phyloP scores from a whole-genome alignment of 2,888 invertebrate genomes.

The Stegophylla sp. region DNA sequence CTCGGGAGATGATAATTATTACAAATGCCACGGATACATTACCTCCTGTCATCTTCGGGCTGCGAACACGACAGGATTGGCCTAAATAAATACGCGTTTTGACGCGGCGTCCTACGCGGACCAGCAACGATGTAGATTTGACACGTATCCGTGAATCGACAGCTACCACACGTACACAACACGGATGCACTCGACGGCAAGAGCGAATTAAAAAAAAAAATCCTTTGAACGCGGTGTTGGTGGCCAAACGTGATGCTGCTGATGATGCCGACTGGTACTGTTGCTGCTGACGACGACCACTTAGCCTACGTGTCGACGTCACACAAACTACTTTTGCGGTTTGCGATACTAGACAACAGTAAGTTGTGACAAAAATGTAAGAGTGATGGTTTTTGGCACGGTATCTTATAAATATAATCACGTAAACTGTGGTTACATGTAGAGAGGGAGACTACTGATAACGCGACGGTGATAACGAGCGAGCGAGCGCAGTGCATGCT shows the following conservation, averaged over 20 bases:
- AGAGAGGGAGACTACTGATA: background rate
- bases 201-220: background rate
- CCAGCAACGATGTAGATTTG: no score
- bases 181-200: background rate
- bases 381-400: background rate
- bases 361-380: background rate
- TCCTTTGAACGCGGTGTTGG: background rate
- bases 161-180: background rate
- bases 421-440: background rate
- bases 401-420: no score
- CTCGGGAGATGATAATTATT: no score
- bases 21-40: no score
- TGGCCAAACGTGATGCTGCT: background rate
- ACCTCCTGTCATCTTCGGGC: no score
- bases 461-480: background rate
- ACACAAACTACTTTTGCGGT: background rate
- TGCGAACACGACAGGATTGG: no score
- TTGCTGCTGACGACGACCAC: background rate
- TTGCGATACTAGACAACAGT: background rate
- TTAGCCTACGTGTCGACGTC: slow-evolving; percentile 9
- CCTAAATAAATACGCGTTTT: no score
- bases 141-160: no score
- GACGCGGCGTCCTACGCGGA: no score
- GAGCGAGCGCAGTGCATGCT: background rate
- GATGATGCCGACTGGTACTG: background rate